Percentiles rank a stretch among this genome's conserved stretches.
These are phyloP conservation scores for Euleptes europaea DNA, from an alignment of 2,113 vertebrate genomes.

Conservation along the genomic window DNA sequence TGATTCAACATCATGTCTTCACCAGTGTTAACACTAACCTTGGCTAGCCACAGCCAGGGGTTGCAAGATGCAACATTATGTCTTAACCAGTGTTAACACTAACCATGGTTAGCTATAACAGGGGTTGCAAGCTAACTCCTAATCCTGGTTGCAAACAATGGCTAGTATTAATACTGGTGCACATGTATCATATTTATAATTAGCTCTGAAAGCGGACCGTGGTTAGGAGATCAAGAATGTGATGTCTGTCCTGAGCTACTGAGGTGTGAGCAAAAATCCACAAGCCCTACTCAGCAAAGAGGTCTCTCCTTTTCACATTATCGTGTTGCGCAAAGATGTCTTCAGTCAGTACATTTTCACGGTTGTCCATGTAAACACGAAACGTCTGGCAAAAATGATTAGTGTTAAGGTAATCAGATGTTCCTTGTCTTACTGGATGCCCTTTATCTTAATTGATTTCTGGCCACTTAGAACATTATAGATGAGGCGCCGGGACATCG, in stretches of 20 bases:
- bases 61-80: neutral
- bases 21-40: neutral
- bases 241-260: too few relatives aligned
- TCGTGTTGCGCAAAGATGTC: too few relatives aligned
- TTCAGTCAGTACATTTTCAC: neutral
- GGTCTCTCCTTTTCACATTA: neutral
- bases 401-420: neutral
- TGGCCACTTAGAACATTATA: neutral
- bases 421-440: neutral
- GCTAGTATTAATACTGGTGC: neutral
- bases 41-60: neutral
- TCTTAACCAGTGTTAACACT: neutral
- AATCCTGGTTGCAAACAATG: neutral
- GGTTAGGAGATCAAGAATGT: neutral
- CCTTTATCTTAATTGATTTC: neutral
- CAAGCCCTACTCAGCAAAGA: neutral
- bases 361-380: neutral
- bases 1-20: neutral
- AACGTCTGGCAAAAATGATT: neutral
- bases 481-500: neutral
- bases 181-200: neutral
- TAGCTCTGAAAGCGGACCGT: neutral
- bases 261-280: neutral
- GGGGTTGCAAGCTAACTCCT: neutral
- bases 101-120: neutral